Evolutionary conservation across 1,140 invertebrate species (phyloP).

Genomic region (Plutomurus gul): DNA sequence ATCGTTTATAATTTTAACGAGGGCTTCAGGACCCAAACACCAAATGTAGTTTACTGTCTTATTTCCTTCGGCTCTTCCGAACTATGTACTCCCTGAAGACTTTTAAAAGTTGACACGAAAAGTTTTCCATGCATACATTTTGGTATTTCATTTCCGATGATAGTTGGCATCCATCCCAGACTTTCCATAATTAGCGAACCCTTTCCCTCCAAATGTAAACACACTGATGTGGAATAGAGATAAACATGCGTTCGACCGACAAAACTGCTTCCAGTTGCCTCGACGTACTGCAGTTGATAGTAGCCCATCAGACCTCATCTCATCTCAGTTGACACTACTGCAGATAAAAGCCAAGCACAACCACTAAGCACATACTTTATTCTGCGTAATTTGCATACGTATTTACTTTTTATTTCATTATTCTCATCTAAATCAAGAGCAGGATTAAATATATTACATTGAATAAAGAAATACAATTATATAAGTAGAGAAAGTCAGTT

Average conservation of each 20-base stretch:
- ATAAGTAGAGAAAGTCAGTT: no score
- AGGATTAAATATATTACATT: no score
- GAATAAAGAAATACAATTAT: no score
- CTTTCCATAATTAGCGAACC: conserved; percentile 13
- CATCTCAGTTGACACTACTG: background rate
- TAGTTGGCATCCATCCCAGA: background rate
- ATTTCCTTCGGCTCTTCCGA: background rate
- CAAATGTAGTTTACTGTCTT: background rate
- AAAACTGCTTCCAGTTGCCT: background rate
- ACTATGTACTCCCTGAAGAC: background rate
- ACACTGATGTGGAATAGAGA: background rate
- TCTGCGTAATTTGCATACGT: no score
- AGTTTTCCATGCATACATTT: background rate
- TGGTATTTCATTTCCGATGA: background rate
- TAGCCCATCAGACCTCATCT: background rate
- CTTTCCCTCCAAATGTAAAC: background rate
- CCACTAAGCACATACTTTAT: no score
- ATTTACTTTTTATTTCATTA: no score
- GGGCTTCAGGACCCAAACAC: no score
- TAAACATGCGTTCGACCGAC: background rate
- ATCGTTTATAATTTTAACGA: background rate
- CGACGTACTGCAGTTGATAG: no score
- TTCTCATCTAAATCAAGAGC: no score
- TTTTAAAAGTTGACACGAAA: background rate
- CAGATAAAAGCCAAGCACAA: no score